Conservation (phyloP, 2,113 vertebrate genomes). For the Clarias macrocephalus region DNA sequence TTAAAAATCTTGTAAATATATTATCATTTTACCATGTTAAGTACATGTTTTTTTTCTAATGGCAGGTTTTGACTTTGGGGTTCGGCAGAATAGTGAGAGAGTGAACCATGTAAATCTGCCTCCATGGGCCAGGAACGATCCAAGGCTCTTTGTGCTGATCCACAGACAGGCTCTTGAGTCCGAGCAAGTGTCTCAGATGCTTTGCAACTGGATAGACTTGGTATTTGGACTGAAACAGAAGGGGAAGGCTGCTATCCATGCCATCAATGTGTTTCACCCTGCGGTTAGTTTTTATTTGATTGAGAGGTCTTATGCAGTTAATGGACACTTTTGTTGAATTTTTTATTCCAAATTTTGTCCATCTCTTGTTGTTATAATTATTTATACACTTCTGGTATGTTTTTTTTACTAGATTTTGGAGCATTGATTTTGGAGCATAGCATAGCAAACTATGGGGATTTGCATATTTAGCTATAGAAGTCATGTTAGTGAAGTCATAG, state of each 20-base stretch:
- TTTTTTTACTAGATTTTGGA: background rate
- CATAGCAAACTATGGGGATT: background rate
- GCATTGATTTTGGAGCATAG: too few species aligned
- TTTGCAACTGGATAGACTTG: slow-evolving; percentile 97
- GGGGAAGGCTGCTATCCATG: slow-evolving; percentile 93
- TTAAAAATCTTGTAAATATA: background rate
- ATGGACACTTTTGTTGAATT: background rate
- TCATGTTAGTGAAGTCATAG: background rate
- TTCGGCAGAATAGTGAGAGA: slow-evolving; percentile 93
- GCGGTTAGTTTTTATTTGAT: slow-evolving; percentile 77
- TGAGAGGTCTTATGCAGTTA: background rate
- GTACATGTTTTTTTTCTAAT: background rate
- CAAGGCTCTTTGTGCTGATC: slow-evolving; percentile 93
- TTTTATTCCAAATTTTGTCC: background rate
- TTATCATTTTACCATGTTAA: background rate
- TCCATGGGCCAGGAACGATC: slow-evolving; percentile 94
- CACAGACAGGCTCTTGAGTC: slow-evolving; percentile 96
- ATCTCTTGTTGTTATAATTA: background rate
- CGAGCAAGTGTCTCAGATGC: slow-evolving; percentile 92
- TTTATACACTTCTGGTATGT: background rate
- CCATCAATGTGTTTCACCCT: slow-evolving; percentile 98
- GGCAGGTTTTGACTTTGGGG: slow-evolving; percentile 95
- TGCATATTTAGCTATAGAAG: background rate
- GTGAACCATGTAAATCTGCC: slow-evolving; percentile 97
- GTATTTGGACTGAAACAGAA: slow-evolving; percentile 98